These are phyloP conservation scores for Leucozona laternaria DNA, from an alignment of 2,888 invertebrate genomes.

Conservation along the genomic window DNA sequence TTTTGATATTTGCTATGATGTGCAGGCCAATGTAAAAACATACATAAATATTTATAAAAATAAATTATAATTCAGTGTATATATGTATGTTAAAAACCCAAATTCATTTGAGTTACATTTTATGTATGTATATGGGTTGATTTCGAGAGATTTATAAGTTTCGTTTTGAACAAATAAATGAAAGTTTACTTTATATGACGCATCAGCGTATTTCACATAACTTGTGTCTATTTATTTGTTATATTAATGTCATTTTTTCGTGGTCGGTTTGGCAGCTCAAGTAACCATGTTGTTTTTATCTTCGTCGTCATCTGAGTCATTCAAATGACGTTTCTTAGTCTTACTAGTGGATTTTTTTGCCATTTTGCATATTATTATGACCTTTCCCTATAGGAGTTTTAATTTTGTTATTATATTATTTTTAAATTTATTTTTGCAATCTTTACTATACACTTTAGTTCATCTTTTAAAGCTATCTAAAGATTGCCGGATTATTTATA, in stretches of 20 bases:
- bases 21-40: slow-evolving; percentile 3
- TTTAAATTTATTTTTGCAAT: slow-evolving; percentile 28
- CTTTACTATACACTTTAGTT: slow-evolving; percentile 67
- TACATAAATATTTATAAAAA: slow-evolving; percentile 1
- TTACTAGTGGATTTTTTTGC: slow-evolving; percentile 71
- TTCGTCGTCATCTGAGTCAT: slow-evolving; percentile 67
- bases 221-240: slow-evolving; percentile 23
- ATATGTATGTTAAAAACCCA: slow-evolving; percentile 13
- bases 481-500: slow-evolving; percentile 58
- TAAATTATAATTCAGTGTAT: slow-evolving; percentile 36
- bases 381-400: slow-evolving; percentile 48
- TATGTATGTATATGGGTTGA: slow-evolving; percentile 6
- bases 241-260: slow-evolving; percentile 30
- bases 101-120: slow-evolving; percentile 45
- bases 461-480: slow-evolving; percentile 64
- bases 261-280: slow-evolving; percentile 41
- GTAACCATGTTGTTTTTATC: slow-evolving; percentile 72
- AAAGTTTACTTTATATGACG: slow-evolving; percentile 33
- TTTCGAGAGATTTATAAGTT: slow-evolving; percentile 67
- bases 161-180: slow-evolving; percentile 33
- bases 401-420: background rate
- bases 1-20: background rate
- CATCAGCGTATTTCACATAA: slow-evolving; percentile 61
- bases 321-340: slow-evolving; percentile 66
- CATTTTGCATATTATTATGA: slow-evolving; percentile 67